Percentiles rank a stretch among this genome's conserved stretches.
Conservation (phyloP, 1,140 invertebrate genomes). For the Ceratina australensis region DNA sequence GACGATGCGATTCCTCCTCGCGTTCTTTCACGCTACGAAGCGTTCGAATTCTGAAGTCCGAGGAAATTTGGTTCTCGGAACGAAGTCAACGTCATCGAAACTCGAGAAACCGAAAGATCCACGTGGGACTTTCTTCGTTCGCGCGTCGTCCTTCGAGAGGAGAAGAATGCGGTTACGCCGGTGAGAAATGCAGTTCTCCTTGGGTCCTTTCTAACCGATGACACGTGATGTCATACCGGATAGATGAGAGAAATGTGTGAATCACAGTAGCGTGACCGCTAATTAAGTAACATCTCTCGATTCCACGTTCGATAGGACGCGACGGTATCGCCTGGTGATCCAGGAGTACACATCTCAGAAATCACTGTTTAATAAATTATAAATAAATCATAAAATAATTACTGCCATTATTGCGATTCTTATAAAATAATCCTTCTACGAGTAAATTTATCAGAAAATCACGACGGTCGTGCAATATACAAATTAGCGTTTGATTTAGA, state of each 20-base stretch:
- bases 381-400: too few species aligned
- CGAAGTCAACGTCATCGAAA: too few species aligned
- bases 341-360: too few species aligned
- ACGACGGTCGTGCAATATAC: too few species aligned
- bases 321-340: too few species aligned
- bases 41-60: neutral
- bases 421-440: too few species aligned
- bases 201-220: conserved; percentile 68
- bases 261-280: neutral
- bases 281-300: conserved; percentile 17
- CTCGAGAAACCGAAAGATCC: conserved; percentile 22
- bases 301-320: too few species aligned
- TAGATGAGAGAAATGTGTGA: conserved; percentile 32
- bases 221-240: conserved; percentile 52
- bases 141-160: conserved; percentile 55
- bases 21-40: neutral
- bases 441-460: too few species aligned
- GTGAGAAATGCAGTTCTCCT: conserved; percentile 69
- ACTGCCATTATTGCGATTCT: too few species aligned
- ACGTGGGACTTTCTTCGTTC: conserved; percentile 47
- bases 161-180: conserved; percentile 56
- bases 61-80: neutral
- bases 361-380: too few species aligned
- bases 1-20: too few species aligned
- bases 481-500: too few species aligned